Evolutionary conservation across 2,888 invertebrate species (phyloP).

Genomic region (Anorthoa munda): DNA sequence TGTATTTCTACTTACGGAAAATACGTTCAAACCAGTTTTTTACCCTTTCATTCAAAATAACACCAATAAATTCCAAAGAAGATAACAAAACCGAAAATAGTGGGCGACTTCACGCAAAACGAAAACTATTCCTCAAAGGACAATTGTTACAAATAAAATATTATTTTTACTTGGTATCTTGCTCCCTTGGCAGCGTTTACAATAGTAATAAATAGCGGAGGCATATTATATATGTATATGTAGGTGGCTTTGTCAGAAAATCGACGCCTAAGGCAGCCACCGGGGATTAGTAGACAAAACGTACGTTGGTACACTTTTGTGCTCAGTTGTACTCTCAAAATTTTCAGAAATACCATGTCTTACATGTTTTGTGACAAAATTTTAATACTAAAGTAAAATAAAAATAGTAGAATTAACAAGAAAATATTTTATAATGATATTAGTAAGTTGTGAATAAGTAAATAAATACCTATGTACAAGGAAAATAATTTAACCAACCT

Average conservation of each 20-base stretch:
- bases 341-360: not conserved
- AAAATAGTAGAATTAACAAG: not conserved
- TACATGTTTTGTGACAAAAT: not conserved
- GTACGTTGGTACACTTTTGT: slow-evolving; percentile 51
- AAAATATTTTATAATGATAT: not conserved
- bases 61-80: slow-evolving; percentile 34
- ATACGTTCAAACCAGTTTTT: not conserved
- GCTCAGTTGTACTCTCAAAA: not conserved
- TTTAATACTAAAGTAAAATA: not conserved
- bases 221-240: slow-evolving; percentile 17
- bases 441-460: not conserved
- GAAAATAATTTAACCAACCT: not conserved
- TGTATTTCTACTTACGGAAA: not conserved
- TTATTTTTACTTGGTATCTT: slow-evolving; percentile 36
- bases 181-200: slow-evolving; percentile 65
- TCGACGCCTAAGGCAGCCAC: slow-evolving; percentile 58
- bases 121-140: slow-evolving; percentile 44
- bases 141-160: slow-evolving; percentile 45
- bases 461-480: not conserved
- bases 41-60: slow-evolving; percentile 13
- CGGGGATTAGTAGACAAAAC: slow-evolving; percentile 66
- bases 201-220: slow-evolving; percentile 47
- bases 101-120: slow-evolving; percentile 16
- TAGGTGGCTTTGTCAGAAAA: slow-evolving; percentile 32
- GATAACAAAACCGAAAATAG: slow-evolving; percentile 18